Evolutionary conservation across 2,888 invertebrate genomes (phyloP), one percentile per base, ranked within the genome.

Genomic region (Drosophila engyochracea): DNA sequence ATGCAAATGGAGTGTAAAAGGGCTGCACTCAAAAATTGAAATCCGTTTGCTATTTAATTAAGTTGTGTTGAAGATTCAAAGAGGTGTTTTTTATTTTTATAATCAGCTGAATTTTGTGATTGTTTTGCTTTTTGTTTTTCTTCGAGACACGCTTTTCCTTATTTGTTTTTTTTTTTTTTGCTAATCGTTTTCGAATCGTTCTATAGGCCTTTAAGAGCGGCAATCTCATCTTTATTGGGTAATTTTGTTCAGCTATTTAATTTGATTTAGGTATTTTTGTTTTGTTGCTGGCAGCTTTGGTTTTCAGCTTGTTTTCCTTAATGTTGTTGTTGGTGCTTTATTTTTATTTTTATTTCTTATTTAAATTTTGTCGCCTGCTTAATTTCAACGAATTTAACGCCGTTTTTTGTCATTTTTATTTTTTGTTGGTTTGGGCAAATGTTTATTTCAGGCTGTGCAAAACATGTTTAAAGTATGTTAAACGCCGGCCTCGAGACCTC

Each of bases 391-490:
- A 87, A 81, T 89, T 88, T 83, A 81, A 77, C 61, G 77, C 74
- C 9, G 16, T 59, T 71, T 44, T 62, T 47, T 35, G 7, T 37
- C 55, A 30, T 14, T 44, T 44, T 47, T 47, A 9, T 22, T 41
- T 58, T 58, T 58, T 41, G 4, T 10, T n/a, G n/a, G 47, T 49
- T 25, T 28, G 39, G 44, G 37, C 19, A 19, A 57, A 60, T 79
- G 70, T 59, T 70, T 72, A 64, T 85, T 74, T 65, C 55, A 60
- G 64, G 69, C 84, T 71, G 71, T 25, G 65, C 65, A 86, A 74
- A 88, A 90, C 90, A 90, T 88, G 88, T 76, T 85, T 88, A 88
- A 90, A 88, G 88, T 81, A 90, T 90, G 90, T 81, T 88, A 90
- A 85, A 87, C 70, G 85, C 30, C 59, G 52, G 52, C 79, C 76